Base-by-base conservation (phyloP, 2,888 invertebrate species). In the Platycnemis pennipes region DNA sequence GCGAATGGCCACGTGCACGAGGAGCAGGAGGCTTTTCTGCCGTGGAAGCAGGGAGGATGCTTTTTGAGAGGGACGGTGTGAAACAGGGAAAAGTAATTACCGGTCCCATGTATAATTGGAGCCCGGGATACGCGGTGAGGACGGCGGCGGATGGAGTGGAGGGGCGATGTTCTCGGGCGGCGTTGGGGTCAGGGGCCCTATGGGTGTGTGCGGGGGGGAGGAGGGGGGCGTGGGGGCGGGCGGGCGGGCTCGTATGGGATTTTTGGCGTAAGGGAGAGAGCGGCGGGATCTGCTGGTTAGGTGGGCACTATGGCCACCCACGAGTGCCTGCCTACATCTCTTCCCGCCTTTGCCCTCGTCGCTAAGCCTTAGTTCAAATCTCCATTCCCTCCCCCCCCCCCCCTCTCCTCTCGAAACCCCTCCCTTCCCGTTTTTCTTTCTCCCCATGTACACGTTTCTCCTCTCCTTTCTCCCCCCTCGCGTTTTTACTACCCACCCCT, bases 41-140 rank as follows among this genome's bases (percentile, higher is more conserved):
- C 19, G 13, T 2, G 13, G 37, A 56, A 31, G 42, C 16, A 49
- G 13, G 63, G 91, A 37, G 91, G 26, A 91, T 31, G 91, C 91
- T 91, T 91, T 91, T 91, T 91, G 91, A 89, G 89, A 42, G 37
- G 44, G 63, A 91, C 91, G 91, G 91, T 91, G 91, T 91, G 91
- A 91, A 91, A 91, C 91, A 91, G 91, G 91, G 91, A 91, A 91
- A 91, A 91, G 91, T 91, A 91, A 91, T 91, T 91, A 91, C 91
- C 91, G 91, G 91, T 63, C 63, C 91, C 91, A 91, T 91, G 91
- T 91, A 91, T 91, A 91, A 91, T 91, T 91, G 91, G 91, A 44
- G 91, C 42, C 56, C 56, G 89, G 89, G 42, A 49, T 49, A 49
- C 31, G 88, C 46, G 46, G 88, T 16, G 86, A 13, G 63, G 63